phyloP scores from a whole-genome alignment of 2,113 vertebrate genomes.

The Oxyruncus cristatus region DNA sequence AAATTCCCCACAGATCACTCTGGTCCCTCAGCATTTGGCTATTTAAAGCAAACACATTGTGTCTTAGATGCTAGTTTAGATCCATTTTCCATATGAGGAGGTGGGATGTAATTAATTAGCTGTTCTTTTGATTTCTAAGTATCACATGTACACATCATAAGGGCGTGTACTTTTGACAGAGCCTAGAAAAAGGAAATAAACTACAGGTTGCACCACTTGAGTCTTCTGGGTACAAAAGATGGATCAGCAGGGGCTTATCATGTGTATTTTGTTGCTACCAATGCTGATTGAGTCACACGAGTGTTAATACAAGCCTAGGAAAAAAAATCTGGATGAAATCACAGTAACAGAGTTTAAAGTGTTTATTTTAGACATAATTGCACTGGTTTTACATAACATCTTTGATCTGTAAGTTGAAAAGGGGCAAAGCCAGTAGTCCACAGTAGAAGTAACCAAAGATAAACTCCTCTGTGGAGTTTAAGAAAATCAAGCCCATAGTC shows the following conservation, averaged over 20 bases:
- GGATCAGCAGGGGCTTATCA: conserved; percentile 30
- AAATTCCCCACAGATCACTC: conserved; percentile 54
- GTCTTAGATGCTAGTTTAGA: conserved; percentile 39
- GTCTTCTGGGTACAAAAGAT: conserved; percentile 41
- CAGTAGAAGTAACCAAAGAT: conserved; percentile 10
- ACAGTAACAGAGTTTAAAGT: conserved; percentile 24
- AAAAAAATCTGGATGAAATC: conserved; percentile 38
- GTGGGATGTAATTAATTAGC: conserved; percentile 65
- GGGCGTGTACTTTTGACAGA: conserved; percentile 42
- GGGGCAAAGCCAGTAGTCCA: conserved; percentile 38
- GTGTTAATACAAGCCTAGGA: conserved; percentile 15
- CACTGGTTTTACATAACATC: not conserved
- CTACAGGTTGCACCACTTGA: not conserved
- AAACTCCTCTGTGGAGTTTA: not conserved
- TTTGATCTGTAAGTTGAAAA: conserved; percentile 50
- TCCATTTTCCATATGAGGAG: conserved; percentile 55
- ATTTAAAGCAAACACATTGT: conserved; percentile 63
- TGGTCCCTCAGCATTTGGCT: conserved; percentile 30
- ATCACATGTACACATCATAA: conserved; percentile 23
- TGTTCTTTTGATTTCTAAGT: conserved; percentile 58
- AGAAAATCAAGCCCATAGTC: not conserved
- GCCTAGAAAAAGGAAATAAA: conserved; percentile 40
- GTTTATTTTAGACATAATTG: conserved; percentile 51
- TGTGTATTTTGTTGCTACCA: conserved; percentile 34
- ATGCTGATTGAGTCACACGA: conserved; percentile 9